Conservation (phyloP, 2,888 invertebrate species). For the Fabriciana adippe region DNA sequence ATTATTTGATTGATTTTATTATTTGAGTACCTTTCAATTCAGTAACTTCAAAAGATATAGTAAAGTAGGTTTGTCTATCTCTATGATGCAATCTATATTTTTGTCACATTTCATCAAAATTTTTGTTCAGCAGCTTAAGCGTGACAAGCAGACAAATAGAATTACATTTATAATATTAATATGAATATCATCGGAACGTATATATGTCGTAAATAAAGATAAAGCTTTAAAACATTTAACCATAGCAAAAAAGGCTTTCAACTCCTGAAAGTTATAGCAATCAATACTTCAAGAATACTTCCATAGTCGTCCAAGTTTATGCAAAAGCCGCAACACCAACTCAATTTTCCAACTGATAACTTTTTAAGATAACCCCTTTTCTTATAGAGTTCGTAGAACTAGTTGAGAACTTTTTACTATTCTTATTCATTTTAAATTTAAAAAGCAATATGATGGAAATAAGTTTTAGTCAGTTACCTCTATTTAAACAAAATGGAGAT, state of each 20-base stretch:
- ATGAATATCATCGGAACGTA: not conserved
- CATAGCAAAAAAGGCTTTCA: not conserved
- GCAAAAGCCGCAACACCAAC: conserved; percentile 21
- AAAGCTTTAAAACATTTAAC: not conserved
- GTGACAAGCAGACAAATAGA: too few species aligned
- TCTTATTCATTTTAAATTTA: conserved; percentile 4
- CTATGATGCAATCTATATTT: too few species aligned
- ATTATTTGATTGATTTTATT: too few species aligned
- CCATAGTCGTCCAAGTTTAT: conserved; percentile 6
- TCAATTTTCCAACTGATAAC: conserved; percentile 26
- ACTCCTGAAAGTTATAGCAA: conserved; percentile 3
- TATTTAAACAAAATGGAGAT: not conserved
- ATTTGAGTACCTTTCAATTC: too few species aligned
- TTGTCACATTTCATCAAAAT: too few species aligned
- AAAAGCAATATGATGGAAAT: conserved; percentile 3
- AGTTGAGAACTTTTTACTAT: conserved; percentile 21
- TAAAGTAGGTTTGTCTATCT: too few species aligned
- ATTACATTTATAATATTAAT: not conserved
- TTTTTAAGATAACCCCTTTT: conserved; percentile 27
- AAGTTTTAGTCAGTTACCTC: not conserved
- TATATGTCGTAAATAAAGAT: not conserved
- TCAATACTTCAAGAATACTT: conserved; percentile 18
- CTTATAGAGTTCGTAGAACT: conserved; percentile 23
- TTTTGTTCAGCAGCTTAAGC: too few species aligned
- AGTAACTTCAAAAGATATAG: too few species aligned